Conservation (phyloP, 2,797 vertebrate species). For the Galago senegalensis region DNA sequence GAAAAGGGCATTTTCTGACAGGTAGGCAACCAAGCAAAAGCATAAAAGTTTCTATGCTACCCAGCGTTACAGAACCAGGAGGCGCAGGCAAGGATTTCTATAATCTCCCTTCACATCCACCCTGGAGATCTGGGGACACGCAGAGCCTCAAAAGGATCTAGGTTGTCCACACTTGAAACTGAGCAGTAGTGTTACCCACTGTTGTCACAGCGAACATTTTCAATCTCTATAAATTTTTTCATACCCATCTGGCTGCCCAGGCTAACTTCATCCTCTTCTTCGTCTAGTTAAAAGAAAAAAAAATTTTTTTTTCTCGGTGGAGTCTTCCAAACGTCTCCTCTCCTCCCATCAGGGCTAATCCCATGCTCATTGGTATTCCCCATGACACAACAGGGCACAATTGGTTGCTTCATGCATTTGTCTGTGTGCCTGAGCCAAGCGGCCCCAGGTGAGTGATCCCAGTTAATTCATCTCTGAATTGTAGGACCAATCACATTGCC, state of each 20-base stretch:
- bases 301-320: background rate
- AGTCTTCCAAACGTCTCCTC: background rate
- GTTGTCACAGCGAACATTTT: background rate
- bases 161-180: background rate
- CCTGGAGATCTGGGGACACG: no score
- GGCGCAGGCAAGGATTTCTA: background rate
- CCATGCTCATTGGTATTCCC: background rate
- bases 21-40: background rate
- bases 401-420: background rate
- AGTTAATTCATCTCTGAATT: background rate
- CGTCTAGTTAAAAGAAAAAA: background rate
- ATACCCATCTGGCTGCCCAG: background rate
- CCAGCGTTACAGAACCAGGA: background rate
- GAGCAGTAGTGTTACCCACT: background rate
- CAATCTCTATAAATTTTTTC: background rate
- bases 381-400: background rate
- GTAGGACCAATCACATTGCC: background rate
- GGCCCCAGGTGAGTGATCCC: background rate
- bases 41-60: accelerated
- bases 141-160: background rate
- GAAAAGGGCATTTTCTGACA: constrained; percentile 69
- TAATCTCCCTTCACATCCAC: background rate
- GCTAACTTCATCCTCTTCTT: background rate
- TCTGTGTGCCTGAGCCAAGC: background rate
- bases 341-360: background rate